Base-by-base conservation (phyloP, 1,140 invertebrate species). In the Drosophila pruinosa region DNA sequence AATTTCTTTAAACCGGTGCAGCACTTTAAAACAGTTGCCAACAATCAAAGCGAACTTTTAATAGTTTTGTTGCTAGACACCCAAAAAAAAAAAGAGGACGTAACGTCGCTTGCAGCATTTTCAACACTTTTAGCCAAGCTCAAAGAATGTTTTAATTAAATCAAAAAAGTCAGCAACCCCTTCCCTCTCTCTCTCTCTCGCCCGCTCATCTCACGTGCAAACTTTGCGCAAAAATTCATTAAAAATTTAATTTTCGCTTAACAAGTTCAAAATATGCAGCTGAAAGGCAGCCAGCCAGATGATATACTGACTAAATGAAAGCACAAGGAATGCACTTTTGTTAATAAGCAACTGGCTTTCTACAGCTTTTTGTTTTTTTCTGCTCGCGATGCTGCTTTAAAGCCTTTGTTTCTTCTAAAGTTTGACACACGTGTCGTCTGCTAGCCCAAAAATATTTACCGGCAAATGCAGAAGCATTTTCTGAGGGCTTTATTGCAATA, bases 111-210 rank as follows among this genome's bases (percentile, higher is more conserved):
- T 58, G 47, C 58, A 65, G 74, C 74, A 75, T 88, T 78, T 62
- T 39, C 82, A 86, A 86, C 81, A 80, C 69, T 68, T 74, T 80
- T 28, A 52, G 26, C 19, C 36, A 28, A 26, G 52, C 57, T 86
- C 77, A 75, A 88, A 75, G 78, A 86, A 88, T 88, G 78, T 88
- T 86, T 86, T 86, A 86, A 86, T 86, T 88, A 86, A 86, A 86
- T 86, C 78, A 88, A 81, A 81, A 81, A 74, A 76, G 68, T 41
- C 57, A 75, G 65, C 53, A 10, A 34, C 3, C 31, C n/a, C 3
- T 31, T 48, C 26, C 3, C 4, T 24, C 38, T 22, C 15, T 24
- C 24, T 15, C 45, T 15, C 14, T 7, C 10, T 10, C 15, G 14
- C 0, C 10, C 8, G n/a, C 41, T 22, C 31, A 39, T 19, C 45